Percentiles rank a stretch among this genome's conserved stretches.
phyloP scores from a whole-genome alignment of 2,113 vertebrate species.

The Morone chrysops region DNA sequence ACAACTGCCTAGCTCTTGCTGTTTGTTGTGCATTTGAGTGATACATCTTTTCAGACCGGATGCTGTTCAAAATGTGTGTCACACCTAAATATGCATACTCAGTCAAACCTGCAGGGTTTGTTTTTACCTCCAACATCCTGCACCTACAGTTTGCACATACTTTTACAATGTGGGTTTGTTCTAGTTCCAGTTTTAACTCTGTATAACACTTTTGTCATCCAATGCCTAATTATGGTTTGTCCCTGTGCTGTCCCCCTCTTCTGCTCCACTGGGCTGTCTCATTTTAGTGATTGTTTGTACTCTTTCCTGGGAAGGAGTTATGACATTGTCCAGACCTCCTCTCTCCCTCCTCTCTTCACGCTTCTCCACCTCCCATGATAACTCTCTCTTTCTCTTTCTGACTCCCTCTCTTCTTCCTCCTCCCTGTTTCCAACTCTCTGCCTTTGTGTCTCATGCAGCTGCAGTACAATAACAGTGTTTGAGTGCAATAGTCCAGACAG shows the following conservation, averaged over 20 bases:
- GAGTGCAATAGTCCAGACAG: slow-evolving; percentile 78
- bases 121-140: slow-evolving; percentile 24
- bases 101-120: slow-evolving; percentile 26
- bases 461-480: slow-evolving; percentile 78
- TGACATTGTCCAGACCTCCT: slow-evolving; percentile 75
- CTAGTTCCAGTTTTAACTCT: slow-evolving; percentile 31
- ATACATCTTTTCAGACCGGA: slow-evolving; percentile 44
- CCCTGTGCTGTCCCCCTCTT: slow-evolving; percentile 44
- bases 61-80: slow-evolving; percentile 39
- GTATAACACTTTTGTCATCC: slow-evolving; percentile 36
- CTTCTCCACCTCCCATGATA: slow-evolving; percentile 45
- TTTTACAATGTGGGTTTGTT: slow-evolving; percentile 13
- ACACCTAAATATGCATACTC: slow-evolving; percentile 30
- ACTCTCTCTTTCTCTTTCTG: slow-evolving; percentile 50
- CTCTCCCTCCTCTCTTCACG: slow-evolving; percentile 17
- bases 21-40: slow-evolving; percentile 36
- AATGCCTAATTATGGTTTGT: slow-evolving; percentile 58
- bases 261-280: slow-evolving; percentile 54
- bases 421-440: slow-evolving; percentile 55
- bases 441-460: slow-evolving; percentile 78
- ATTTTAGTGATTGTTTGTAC: slow-evolving; percentile 70
- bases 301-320: slow-evolving; percentile 70
- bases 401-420: slow-evolving; percentile 40
- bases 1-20: slow-evolving; percentile 38
- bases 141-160: slow-evolving; percentile 1